Base-by-base conservation (phyloP, 2,888 invertebrate species). In the Ephialtes manifestator region DNA sequence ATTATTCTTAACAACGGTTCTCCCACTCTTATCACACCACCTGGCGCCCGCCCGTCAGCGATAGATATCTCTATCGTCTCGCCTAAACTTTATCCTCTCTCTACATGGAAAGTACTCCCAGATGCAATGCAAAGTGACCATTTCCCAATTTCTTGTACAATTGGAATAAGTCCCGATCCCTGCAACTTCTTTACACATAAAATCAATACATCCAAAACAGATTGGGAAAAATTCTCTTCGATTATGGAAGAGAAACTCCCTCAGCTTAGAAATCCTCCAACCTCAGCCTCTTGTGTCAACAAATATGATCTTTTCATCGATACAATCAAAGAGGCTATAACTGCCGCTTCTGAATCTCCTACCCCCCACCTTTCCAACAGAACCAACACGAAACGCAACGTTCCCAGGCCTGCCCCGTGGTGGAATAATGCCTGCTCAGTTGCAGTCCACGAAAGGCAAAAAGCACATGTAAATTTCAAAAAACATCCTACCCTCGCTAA, bases 51-150 rank as follows among this genome's bases (percentile, higher is more conserved):
- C 1, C 48, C 48, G 5, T 78, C 83, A 2, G 67, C 68, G 1
- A 60, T 83, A 10, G 74, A 87, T 18, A 58, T 86, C 0, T 53
- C 86, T 0, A 31, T 87, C 4, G 51, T 79, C 18, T 81, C 87
- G 0, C 35, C 80, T 0, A 35, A 75, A 4, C 18, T 84, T 1
- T 51, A 31, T 1, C 13, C 77, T 1, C 11, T 82, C 1, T 84
- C 65, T 7, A 31, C 55, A 0, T 86, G 84, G 84, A n/a, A 58
- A 18, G 76, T 68, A 4, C 46, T 53, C 0, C 24, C 58, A 0
- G 84, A 87, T 31, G 70, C 74, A 10, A 51, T 81, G 43, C 18
- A 53, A 3, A 85, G 85, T 15, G 81, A 81, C 13, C 84, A 84
- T 60, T 70, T 31, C 43, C 85, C 77, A 2, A 48, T 48, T 13